Conservation (phyloP, 2,888 invertebrate genomes). For the Apamea anceps region DNA sequence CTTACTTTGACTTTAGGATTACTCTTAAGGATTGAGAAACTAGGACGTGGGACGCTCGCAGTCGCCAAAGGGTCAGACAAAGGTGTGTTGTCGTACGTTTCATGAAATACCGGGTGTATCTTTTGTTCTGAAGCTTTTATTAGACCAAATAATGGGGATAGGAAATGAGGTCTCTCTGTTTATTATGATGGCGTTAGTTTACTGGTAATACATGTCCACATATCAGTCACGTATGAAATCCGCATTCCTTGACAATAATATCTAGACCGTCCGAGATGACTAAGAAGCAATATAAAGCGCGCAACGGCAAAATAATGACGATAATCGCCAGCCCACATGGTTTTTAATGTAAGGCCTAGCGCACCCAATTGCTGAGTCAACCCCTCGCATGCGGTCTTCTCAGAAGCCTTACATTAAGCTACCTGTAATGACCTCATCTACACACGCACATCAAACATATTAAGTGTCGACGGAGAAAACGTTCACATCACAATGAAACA, state of each 20-base stretch:
- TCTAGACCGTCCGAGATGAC: constrained; percentile 26
- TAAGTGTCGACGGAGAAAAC: constrained; percentile 43
- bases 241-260: constrained; percentile 31
- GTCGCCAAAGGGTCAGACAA: constrained; percentile 34
- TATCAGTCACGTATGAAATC: constrained; percentile 23
- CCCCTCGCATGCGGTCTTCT: constrained; percentile 45
- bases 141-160: constrained; percentile 10
- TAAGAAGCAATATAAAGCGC: constrained; percentile 46
- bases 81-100: constrained; percentile 19
- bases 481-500: constrained; percentile 46
- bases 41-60: constrained; percentile 24
- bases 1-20: constrained; percentile 18
- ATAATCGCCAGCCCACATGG: constrained; percentile 43
- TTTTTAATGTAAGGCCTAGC: constrained; percentile 43
- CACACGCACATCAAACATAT: constrained; percentile 28
- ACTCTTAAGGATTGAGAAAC: constrained; percentile 23
- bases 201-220: constrained; percentile 13
- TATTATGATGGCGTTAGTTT: not conserved
- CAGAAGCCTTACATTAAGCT: constrained; percentile 52
- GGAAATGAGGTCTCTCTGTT: not conserved
- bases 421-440: constrained; percentile 54
- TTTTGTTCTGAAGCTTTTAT: constrained; percentile 29
- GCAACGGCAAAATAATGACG: constrained; percentile 49
- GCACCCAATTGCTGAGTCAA: constrained; percentile 52
- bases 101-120: constrained; percentile 30